These are phyloP conservation scores for Copidosoma aretas DNA, from an alignment of 2,888 invertebrate species.

Conservation along the genomic window DNA sequence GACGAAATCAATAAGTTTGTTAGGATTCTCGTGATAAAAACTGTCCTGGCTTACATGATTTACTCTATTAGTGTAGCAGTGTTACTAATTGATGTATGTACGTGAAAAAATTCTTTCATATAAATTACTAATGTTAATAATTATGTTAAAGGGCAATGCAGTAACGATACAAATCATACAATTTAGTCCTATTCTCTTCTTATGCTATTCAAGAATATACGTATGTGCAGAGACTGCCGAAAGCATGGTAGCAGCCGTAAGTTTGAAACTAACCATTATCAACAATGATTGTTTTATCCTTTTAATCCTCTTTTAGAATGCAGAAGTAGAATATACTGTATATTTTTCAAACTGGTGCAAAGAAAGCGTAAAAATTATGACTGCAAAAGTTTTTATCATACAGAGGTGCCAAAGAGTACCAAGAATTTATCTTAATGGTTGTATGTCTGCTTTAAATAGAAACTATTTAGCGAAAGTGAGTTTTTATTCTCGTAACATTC, in stretches of 20 bases:
- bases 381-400: conserved; percentile 9
- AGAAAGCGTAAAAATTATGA: background rate
- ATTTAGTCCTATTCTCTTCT: background rate
- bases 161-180: background rate
- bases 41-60: background rate
- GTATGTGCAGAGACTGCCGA: conserved; percentile 23
- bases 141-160: background rate
- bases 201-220: conserved; percentile 11
- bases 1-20: background rate
- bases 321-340: background rate
- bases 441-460: conserved; percentile 20
- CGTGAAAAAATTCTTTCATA: no score
- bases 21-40: background rate
- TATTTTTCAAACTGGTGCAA: conserved; percentile 16
- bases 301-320: background rate
- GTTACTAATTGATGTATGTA: conserved; percentile 6
- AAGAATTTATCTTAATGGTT: conserved; percentile 20
- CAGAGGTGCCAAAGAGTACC: conserved; percentile 18
- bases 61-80: conserved; percentile 1
- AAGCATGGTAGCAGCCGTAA: conserved; percentile 14
- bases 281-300: background rate
- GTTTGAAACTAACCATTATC: background rate
- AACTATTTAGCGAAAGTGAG: conserved; percentile 14
- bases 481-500: background rate
- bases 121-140: no score